A percentile compares a stretch with the other conserved stretches of the same genome.
Conservation (phyloP, 1,140 invertebrate genomes). For the Drosophila grimshawi region DNA sequence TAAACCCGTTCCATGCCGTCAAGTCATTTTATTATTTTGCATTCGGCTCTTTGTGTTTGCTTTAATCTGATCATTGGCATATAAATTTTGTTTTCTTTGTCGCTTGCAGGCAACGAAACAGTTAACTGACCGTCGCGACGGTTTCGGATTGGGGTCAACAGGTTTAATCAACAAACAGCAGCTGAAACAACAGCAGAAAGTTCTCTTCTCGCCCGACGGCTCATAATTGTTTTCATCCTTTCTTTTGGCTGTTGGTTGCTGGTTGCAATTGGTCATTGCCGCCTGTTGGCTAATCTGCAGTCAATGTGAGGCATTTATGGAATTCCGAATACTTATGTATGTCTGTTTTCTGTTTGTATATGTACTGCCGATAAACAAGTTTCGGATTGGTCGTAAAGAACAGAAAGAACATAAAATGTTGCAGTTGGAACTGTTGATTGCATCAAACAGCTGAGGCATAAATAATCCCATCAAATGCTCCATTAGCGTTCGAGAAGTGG, state of each 20-base stretch:
- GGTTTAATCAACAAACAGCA: constrained; percentile 52
- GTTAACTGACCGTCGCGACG: constrained; percentile 63
- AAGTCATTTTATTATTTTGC: constrained; percentile 67
- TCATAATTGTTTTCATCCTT: constrained; percentile 7
- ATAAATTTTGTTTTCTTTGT: constrained; percentile 48
- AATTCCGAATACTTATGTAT: constrained; percentile 29
- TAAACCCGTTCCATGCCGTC: constrained; percentile 56
- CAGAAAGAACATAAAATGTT: neutral
- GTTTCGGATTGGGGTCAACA: constrained; percentile 67
- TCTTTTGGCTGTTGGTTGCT: constrained; percentile 25
- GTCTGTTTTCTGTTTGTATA: no score
- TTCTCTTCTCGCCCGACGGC: constrained; percentile 49
- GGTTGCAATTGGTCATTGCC: constrained; percentile 38
- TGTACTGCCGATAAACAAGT: constrained; percentile 2
- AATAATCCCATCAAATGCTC: constrained; percentile 25
- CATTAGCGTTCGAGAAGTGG: constrained; percentile 22
- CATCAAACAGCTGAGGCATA: constrained; percentile 38
- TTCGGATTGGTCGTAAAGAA: neutral
- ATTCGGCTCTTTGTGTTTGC: constrained; percentile 62
- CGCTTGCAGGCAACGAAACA: constrained; percentile 65
- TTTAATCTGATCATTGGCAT: constrained; percentile 68
- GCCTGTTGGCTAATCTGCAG: constrained; percentile 32
- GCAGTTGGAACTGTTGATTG: constrained; percentile 4
- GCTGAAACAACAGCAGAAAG: constrained; percentile 35
- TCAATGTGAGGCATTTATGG: constrained; percentile 12